Evolutionary conservation across 2,888 invertebrate species (phyloP).

Genomic region (Drosophila rellima): DNA sequence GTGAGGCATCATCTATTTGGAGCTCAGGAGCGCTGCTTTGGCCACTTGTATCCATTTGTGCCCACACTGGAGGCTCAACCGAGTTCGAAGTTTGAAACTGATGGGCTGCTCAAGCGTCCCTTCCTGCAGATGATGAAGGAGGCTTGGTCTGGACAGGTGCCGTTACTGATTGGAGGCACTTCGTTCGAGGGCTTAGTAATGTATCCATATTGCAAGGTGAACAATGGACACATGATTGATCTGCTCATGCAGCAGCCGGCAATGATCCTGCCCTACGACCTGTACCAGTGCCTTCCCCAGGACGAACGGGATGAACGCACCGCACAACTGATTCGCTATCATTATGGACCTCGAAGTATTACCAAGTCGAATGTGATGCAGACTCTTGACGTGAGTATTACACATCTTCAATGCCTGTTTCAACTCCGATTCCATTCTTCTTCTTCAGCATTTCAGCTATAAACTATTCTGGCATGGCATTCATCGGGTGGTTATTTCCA

Average conservation of each 20-base stretch:
- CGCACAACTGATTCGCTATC: slow-evolving; percentile 83
- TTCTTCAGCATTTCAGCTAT: slow-evolving; percentile 77
- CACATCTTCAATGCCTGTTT: neutral
- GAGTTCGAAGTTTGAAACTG: neutral
- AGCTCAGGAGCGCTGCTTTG: slow-evolving; percentile 64
- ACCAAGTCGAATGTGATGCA: slow-evolving; percentile 66
- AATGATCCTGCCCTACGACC: slow-evolving; percentile 73
- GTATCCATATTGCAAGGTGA: slow-evolving; percentile 63
- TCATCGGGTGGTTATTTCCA: slow-evolving; percentile 77
- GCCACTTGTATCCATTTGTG: slow-evolving; percentile 76
- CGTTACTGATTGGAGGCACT: slow-evolving; percentile 82
- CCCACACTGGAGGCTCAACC: slow-evolving; percentile 71
- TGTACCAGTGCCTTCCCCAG: slow-evolving; percentile 51
- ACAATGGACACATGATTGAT: slow-evolving; percentile 50
- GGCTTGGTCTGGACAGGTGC: slow-evolving; percentile 81
- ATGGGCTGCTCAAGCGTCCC: slow-evolving; percentile 59
- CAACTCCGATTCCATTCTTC: neutral
- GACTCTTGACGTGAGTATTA: slow-evolving; percentile 79
- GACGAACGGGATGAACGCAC: slow-evolving; percentile 55
- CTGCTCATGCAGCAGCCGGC: slow-evolving; percentile 52
- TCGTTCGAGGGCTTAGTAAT: slow-evolving; percentile 82
- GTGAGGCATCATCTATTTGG: slow-evolving; percentile 79
- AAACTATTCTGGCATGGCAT: slow-evolving; percentile 84
- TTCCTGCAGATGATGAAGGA: slow-evolving; percentile 70
- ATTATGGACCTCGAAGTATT: slow-evolving; percentile 82